Base-by-base conservation (phyloP, 2,113 vertebrate species). In the Prolemur simus region DNA sequence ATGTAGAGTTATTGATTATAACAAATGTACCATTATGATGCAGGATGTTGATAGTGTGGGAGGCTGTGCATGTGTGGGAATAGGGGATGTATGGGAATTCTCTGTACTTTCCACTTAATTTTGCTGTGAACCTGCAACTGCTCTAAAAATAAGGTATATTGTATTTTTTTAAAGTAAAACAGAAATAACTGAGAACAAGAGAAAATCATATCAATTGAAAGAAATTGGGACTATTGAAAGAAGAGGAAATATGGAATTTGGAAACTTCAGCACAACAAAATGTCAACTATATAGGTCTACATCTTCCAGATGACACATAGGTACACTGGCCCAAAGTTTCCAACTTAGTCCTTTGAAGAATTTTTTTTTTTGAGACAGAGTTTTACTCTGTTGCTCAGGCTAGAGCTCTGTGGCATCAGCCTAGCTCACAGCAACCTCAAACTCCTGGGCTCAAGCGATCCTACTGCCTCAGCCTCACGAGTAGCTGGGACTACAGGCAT, bases 331-430 rank as follows among this genome's bases (percentile, higher is more conserved):
- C 25, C 32, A 12, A 45, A 7, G 4, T 85, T 91, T 86, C 71
- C 56, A 63, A 29, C 37, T 15, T 11, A 32, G 27, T 71, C 32
- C 21, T 21, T 1, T 81, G n/a, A 74, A 37, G 15, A 89, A 47
- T 34, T 66, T 77, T 86, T 91, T 87, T 34, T 66, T 77, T 86
- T 91, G n/a, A n/a, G n/a, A n/a, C n/a, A n/a, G n/a, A n/a, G n/a
- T n/a, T n/a, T n/a, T n/a, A n/a, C n/a, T n/a, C n/a, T n/a, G n/a
- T n/a, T n/a, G n/a, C n/a, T n/a, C n/a, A n/a, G n/a, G n/a, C n/a
- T n/a, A n/a, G n/a, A n/a, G n/a, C n/a, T n/a, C n/a, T n/a, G n/a
- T n/a, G n/a, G n/a, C n/a, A n/a, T n/a, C n/a, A n/a, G n/a, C n/a
- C n/a, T n/a, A n/a, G n/a, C n/a, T n/a, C n/a, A n/a, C n/a, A n/a